A percentile compares a stretch with the other conserved stretches of the same genome.
phyloP scores from a whole-genome alignment of 1,140 invertebrate species.

The Gryon sp. region DNA sequence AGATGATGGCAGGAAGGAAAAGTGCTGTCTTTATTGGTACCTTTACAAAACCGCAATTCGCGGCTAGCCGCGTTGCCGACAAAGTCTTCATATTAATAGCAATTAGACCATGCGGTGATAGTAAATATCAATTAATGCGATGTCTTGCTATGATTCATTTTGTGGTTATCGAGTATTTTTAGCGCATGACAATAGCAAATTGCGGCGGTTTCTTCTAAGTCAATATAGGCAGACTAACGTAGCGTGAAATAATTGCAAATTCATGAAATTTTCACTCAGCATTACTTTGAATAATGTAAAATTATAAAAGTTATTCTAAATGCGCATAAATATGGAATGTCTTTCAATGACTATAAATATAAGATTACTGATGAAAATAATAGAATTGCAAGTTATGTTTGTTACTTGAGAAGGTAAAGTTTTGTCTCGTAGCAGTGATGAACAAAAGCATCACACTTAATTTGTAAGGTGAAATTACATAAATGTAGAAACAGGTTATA shows the following conservation, averaged over 20 bases:
- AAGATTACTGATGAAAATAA: conserved; percentile 51
- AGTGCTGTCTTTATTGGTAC: conserved; percentile 72
- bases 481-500: conserved; percentile 72
- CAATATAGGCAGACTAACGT: conserved; percentile 19
- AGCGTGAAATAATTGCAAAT: conserved; percentile 45
- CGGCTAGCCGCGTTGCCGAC: conserved; percentile 71
- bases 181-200: conserved; percentile 27
- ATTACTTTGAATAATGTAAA: conserved; percentile 11
- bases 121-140: conserved; percentile 78
- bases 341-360: conserved; percentile 26
- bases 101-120: conserved; percentile 71
- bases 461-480: conserved; percentile 71
- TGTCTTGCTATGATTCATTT: conserved; percentile 68
- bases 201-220: conserved; percentile 28
- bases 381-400: conserved; percentile 49
- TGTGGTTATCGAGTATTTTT: conserved; percentile 62
- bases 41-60: conserved; percentile 75
- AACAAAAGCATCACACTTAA: conserved; percentile 65
- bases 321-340: too few species aligned
- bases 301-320: too few species aligned
- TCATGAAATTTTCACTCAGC: conserved; percentile 26
- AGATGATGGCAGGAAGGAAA: conserved; percentile 67
- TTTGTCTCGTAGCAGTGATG: conserved; percentile 50
- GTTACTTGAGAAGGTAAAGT: conserved; percentile 52
- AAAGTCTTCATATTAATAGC: conserved; percentile 78